Percentiles rank a stretch among this genome's conserved stretches.
Evolutionary conservation across 1,140 invertebrate genomes (phyloP).

Genomic region (Atopsyche davidsoni): DNA sequence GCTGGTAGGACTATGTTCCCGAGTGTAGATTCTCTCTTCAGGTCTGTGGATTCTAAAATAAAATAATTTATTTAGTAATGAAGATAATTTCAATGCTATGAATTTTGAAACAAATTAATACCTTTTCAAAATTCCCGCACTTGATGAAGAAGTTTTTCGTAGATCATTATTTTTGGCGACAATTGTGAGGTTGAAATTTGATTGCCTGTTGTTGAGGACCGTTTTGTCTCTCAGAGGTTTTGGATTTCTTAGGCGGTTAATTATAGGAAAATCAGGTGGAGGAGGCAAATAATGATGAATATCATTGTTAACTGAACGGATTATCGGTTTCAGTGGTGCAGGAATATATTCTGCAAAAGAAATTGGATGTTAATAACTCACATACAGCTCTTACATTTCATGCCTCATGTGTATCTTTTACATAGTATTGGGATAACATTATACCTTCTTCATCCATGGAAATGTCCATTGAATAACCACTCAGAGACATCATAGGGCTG

Average conservation of each 20-base stretch:
- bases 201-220: slow-evolving; percentile 35
- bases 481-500: slow-evolving; percentile 4
- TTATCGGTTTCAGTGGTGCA: slow-evolving; percentile 17
- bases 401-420: not conserved
- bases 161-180: slow-evolving; percentile 41
- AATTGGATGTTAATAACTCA: not conserved
- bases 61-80: slow-evolving; percentile 2
- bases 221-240: slow-evolving; percentile 27
- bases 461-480: slow-evolving; percentile 20
- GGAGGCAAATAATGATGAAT: slow-evolving; percentile 20
- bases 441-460: slow-evolving; percentile 24
- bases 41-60: slow-evolving; percentile 16
- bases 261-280: slow-evolving; percentile 12
- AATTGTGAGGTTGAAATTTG: slow-evolving; percentile 42
- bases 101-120: slow-evolving; percentile 2
- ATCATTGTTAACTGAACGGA: slow-evolving; percentile 25
- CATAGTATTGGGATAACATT: not conserved
- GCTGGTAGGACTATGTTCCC: slow-evolving; percentile 40
- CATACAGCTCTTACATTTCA: not conserved
- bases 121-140: slow-evolving; percentile 23
- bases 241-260: slow-evolving; percentile 5
- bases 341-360: slow-evolving; percentile 24
- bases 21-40: slow-evolving; percentile 10
- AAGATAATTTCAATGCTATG: not conserved
- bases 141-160: slow-evolving; percentile 17